Percentiles rank a stretch among this genome's conserved stretches.
phyloP scores from a whole-genome alignment of 2,113 vertebrate genomes.

The Sminthopsis crassicaudata region DNA sequence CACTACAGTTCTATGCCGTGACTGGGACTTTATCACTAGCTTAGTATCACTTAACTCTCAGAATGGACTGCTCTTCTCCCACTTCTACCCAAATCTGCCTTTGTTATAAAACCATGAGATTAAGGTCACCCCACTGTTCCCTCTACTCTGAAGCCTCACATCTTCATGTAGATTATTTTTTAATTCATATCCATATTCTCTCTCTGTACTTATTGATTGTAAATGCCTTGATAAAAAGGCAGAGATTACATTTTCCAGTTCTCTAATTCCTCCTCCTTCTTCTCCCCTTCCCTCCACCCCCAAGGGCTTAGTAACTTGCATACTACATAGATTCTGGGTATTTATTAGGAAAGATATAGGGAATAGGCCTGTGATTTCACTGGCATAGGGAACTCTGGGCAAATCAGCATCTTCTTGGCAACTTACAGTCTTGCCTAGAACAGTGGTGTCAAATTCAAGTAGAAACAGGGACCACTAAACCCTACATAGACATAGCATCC shows the following conservation, averaged over 20 bases:
- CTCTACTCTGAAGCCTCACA: slow-evolving; percentile 14
- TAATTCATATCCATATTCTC: slow-evolving; percentile 19
- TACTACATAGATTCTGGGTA: neutral
- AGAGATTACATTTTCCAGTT: neutral
- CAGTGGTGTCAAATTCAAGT: neutral
- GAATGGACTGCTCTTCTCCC: slow-evolving; percentile 31
- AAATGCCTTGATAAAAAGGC: neutral
- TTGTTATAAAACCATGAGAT: slow-evolving; percentile 16
- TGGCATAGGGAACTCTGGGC: neutral
- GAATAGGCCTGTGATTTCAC: neutral
- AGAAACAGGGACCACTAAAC: neutral
- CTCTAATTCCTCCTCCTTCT: neutral
- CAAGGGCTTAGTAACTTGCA: neutral
- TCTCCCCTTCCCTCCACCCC: neutral
- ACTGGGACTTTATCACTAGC: slow-evolving; percentile 24
- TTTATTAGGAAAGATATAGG: neutral
- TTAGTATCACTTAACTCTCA: slow-evolving; percentile 17
- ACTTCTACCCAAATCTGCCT: slow-evolving; percentile 41
- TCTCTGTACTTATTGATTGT: neutral
- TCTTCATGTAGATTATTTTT: slow-evolving; percentile 20
- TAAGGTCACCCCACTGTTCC: neutral
- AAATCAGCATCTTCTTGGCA: neutral
- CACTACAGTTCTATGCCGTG: slow-evolving; percentile 2
- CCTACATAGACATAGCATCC: neutral
- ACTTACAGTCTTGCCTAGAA: neutral